These are phyloP conservation scores for Epirrita christyi DNA, from an alignment of 2,888 invertebrate genomes.

Conservation along the genomic window DNA sequence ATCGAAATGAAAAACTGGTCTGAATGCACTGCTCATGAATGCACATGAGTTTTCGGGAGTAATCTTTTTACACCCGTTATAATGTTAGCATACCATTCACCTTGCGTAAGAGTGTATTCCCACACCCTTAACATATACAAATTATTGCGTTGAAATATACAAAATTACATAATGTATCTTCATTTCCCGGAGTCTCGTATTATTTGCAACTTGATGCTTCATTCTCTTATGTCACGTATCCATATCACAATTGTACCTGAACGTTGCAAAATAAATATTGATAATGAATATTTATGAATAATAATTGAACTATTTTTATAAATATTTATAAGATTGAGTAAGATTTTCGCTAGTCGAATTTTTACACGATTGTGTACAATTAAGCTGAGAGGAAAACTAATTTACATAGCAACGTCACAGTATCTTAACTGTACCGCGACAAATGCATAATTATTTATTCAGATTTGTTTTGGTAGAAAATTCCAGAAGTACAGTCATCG, in stretches of 20 bases:
- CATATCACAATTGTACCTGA: neutral
- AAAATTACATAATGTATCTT: slow-evolving; percentile 7
- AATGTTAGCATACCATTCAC: too few relatives aligned
- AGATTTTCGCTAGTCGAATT: neutral
- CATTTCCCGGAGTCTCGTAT: slow-evolving; percentile 6
- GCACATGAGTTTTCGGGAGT: too few relatives aligned
- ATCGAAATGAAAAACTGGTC: too few relatives aligned
- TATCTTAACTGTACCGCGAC: too few relatives aligned
- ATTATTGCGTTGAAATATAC: neutral
- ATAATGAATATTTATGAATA: neutral
- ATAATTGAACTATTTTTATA: slow-evolving; percentile 1
- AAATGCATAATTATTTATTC: too few relatives aligned
- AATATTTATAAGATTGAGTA: slow-evolving; percentile 18
- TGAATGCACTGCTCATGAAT: too few relatives aligned
- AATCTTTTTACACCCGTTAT: too few relatives aligned
- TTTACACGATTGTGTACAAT: neutral
- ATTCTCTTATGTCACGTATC: neutral
- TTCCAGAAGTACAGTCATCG: too few relatives aligned
- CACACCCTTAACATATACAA: too few relatives aligned
- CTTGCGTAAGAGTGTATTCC: too few relatives aligned
- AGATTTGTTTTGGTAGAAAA: too few relatives aligned
- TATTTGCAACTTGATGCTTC: slow-evolving; percentile 7
- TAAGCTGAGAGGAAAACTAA: neutral
- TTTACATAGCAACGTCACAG: neutral
- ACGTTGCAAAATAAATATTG: slow-evolving; percentile 7